Base-by-base conservation (phyloP, 2,888 invertebrate genomes). In the Geotrupes spiniger region DNA sequence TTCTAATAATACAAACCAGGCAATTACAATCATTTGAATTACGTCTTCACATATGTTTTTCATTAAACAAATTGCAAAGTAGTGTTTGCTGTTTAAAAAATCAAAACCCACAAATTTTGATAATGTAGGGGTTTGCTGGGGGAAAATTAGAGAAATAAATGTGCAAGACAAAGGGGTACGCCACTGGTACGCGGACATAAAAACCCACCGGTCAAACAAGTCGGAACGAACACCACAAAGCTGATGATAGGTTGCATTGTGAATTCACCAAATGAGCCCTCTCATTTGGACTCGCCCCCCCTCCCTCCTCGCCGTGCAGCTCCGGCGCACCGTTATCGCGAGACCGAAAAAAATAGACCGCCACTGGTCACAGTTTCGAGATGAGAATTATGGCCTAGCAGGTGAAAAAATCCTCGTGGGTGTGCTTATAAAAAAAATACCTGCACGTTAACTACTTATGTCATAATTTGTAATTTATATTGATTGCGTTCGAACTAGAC, bases 241-340 rank as follows among this genome's bases (percentile, higher is more conserved):
- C 42, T 52, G 54, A 54, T 54, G 54, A 54, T 52, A 52, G 54
- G 54, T 51, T 51, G 49, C 29, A 49, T 49, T 54, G 54, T 51
- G 49, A 51, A 47, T 54, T 52, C 52, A 50, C 45, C 40, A 52
- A 54, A 54, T 54, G 50, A 52, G 54, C 54, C 54, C 54, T 52
- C 54, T 54, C 46, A 48, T 52, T 52, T 54, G 52, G 37, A 50
- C 47, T 38, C 46, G 46, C 38, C 31, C 5, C 10, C 11, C 11
- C 11, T 15, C 15, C 33, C 6, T 33, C 33, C 14, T 2, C 33
- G 14, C 21, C n/a, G n/a, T n/a, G 21, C 21, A 21, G 6, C 21
- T 3, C 21, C 6, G 21, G 6, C 3, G 3, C 21, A n/a, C 6
- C 21, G 21, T 21, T 21, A 21, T 3, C 3, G 14, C 14, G 11